Evolutionary conservation across 2,888 invertebrate genomes (phyloP).

Genomic region (Acrobasis suavella): DNA sequence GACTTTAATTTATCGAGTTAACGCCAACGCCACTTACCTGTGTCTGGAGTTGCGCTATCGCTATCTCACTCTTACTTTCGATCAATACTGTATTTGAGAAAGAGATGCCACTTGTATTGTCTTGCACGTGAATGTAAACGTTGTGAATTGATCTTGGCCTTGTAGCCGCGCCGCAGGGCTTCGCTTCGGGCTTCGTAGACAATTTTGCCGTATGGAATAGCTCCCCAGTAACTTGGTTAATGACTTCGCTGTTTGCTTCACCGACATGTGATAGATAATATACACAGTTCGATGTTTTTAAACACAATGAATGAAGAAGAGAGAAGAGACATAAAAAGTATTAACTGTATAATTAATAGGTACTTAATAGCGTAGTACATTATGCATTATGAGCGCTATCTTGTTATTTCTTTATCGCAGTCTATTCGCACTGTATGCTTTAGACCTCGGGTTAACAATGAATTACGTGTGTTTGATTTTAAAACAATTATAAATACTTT

Average conservation of each 20-base stretch:
- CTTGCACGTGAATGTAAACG: constrained; percentile 28
- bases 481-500: no score
- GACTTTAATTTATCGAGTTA: constrained; percentile 15
- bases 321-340: no score
- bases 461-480: no score
- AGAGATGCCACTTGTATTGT: constrained; percentile 25
- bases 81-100: neutral
- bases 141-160: constrained; percentile 41
- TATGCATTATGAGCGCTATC: no score
- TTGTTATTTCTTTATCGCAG: no score
- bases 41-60: constrained; percentile 26
- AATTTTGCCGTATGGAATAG: constrained; percentile 2
- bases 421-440: no score
- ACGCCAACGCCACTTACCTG: constrained; percentile 14
- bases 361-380: no score
- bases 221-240: constrained; percentile 5
- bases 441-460: no score
- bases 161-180: constrained; percentile 29
- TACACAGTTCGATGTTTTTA: neutral
- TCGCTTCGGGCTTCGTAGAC: constrained; percentile 34
- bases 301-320: neutral
- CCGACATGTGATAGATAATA: neutral
- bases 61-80: neutral
- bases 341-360: no score
- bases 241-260: neutral